Evolutionary conservation across 2,113 vertebrate species (phyloP).

Genomic region (Siniperca knerii): DNA sequence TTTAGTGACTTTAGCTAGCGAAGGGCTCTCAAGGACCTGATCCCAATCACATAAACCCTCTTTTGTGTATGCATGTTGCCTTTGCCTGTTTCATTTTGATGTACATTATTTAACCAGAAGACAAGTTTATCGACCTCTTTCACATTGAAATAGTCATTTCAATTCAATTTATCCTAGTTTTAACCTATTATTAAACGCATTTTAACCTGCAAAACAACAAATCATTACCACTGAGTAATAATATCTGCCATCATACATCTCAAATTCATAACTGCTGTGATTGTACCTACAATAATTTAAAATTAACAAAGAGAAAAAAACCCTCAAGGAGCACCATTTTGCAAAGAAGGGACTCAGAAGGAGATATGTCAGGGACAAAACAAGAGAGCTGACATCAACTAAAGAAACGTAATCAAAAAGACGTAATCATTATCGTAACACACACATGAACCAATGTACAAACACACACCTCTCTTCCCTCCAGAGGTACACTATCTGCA

Average conservation of each 20-base stretch:
- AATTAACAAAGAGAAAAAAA: background rate
- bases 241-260: background rate
- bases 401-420: conserved; percentile 11
- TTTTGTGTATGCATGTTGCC: background rate
- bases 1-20: conserved; percentile 11
- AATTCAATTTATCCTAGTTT: background rate
- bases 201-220: background rate
- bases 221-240: background rate
- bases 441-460: conserved; percentile 22
- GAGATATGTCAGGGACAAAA: conserved; percentile 1
- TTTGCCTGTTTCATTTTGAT: background rate
- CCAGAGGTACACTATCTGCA: conserved; percentile 78
- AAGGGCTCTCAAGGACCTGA: conserved; percentile 21
- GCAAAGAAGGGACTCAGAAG: background rate
- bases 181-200: background rate
- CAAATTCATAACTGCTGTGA: background rate
- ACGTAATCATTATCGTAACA: conserved; percentile 30
- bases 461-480: conserved; percentile 74
- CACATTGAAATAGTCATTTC: background rate
- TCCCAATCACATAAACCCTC: conserved; percentile 25
- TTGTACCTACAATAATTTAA: background rate
- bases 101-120: background rate
- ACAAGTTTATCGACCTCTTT: background rate
- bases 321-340: background rate
- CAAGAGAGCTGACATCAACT: conserved; percentile 41